Conservation (phyloP, 1,140 invertebrate species). For the Uloborus diversus region DNA sequence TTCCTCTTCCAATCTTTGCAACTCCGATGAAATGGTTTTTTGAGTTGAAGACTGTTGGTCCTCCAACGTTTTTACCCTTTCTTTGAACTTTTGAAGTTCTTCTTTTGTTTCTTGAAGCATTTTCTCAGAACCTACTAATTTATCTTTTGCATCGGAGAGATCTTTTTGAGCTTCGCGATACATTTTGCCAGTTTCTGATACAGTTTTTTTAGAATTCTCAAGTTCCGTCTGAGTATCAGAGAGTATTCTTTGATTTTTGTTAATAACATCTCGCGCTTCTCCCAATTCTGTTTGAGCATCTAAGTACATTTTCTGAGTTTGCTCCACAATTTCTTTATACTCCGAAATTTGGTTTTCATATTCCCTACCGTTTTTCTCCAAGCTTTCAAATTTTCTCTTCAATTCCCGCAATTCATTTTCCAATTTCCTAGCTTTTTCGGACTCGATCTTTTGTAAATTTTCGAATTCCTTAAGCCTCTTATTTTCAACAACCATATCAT, state of each 20-base stretch:
- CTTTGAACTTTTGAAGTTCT: slow-evolving; percentile 39
- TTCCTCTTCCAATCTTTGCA: slow-evolving; percentile 48
- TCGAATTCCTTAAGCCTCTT: slow-evolving; percentile 45
- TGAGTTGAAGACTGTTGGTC: slow-evolving; percentile 44
- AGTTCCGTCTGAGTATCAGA: slow-evolving; percentile 79
- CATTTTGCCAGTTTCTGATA: slow-evolving; percentile 86
- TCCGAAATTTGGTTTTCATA: slow-evolving; percentile 76
- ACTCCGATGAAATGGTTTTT: slow-evolving; percentile 44
- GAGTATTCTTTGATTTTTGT: slow-evolving; percentile 76
- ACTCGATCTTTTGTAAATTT: slow-evolving; percentile 35
- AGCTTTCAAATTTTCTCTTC: slow-evolving; percentile 70
- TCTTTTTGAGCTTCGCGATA: slow-evolving; percentile 42
- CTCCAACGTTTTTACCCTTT: slow-evolving; percentile 33
- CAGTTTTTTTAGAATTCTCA: slow-evolving; percentile 85
- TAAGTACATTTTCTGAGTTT: slow-evolving; percentile 48
- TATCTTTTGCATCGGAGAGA: slow-evolving; percentile 12
- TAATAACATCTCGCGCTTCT: slow-evolving; percentile 68
- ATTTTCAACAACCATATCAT: slow-evolving; percentile 49
- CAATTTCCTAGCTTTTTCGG: slow-evolving; percentile 56
- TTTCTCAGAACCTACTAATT: slow-evolving; percentile 1
- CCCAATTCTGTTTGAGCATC: slow-evolving; percentile 52
- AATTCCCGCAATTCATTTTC: slow-evolving; percentile 60
- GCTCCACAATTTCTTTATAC: slow-evolving; percentile 77
- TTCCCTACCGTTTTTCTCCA: slow-evolving; percentile 77
- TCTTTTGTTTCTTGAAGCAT: slow-evolving; percentile 9